phyloP scores from a whole-genome alignment of 2,888 invertebrate species.

The Pyrochroa serraticornis region DNA sequence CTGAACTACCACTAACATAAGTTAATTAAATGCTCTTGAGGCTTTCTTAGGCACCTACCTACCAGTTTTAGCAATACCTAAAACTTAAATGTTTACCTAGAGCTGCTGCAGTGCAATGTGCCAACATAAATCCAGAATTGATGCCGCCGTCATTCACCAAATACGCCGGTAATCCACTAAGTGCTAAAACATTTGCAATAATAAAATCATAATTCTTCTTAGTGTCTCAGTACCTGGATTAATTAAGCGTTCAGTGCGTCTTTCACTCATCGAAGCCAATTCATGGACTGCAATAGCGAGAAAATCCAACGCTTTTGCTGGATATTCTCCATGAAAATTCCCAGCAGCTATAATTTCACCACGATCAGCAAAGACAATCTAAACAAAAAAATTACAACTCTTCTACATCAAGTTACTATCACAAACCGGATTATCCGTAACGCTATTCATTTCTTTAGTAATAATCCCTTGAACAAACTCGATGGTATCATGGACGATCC shows the following conservation, averaged over 20 bases:
- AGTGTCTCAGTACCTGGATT: constrained; percentile 60
- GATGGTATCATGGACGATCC: constrained; percentile 69
- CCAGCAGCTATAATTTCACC: constrained; percentile 71
- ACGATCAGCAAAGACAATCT: constrained; percentile 62
- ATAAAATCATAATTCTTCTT: not conserved
- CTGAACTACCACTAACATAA: too few relatives aligned
- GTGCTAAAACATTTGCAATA: constrained; percentile 36
- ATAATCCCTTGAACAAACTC: constrained; percentile 66
- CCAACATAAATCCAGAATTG: constrained; percentile 73
- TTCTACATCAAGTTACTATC: constrained; percentile 22
- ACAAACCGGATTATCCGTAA: constrained; percentile 69
- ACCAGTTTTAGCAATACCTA: too few relatives aligned
- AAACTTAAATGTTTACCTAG: constrained; percentile 59
- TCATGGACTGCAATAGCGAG: constrained; percentile 70
- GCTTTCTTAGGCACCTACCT: too few relatives aligned
- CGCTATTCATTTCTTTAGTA: constrained; percentile 69
- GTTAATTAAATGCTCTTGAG: too few relatives aligned
- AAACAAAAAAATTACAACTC: constrained; percentile 19
- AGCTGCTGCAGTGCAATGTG: constrained; percentile 70
- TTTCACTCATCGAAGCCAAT: constrained; percentile 69
- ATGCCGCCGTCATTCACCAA: constrained; percentile 69
- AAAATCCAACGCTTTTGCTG: constrained; percentile 70
- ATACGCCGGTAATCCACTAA: constrained; percentile 70
- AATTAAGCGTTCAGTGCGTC: constrained; percentile 67
- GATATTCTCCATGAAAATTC: constrained; percentile 75